Conservation (phyloP, 2,888 invertebrate genomes). For the Balanococcus diminutus region DNA sequence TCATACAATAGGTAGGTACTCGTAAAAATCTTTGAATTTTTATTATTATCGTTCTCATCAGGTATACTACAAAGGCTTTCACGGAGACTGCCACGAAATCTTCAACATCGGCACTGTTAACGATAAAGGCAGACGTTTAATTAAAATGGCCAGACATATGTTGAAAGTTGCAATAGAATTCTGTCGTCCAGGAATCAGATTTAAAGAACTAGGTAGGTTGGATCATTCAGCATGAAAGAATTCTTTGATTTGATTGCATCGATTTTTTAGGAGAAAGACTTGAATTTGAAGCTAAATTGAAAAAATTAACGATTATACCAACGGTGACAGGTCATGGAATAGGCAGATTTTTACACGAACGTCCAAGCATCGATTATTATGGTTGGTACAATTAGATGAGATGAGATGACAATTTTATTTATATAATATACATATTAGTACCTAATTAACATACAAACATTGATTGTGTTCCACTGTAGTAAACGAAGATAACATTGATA, state of each 20-base stretch:
- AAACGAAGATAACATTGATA: neutral
- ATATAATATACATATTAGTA: too few species aligned
- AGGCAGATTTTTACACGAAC: conserved; percentile 88
- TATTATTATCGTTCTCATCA: conserved; percentile 60
- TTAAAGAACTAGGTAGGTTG: conserved; percentile 59
- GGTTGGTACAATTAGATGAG: conserved; percentile 64
- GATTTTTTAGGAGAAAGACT: neutral
- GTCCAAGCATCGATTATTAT: conserved; percentile 86
- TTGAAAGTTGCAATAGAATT: conserved; percentile 68
- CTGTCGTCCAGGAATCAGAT: conserved; percentile 66
- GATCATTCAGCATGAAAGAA: neutral
- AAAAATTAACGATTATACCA: conserved; percentile 69
- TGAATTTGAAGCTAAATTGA: neutral
- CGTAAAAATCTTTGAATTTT: neutral
- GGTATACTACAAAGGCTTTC: conserved; percentile 82
- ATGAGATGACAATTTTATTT: too few species aligned
- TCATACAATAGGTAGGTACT: neutral
- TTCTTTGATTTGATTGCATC: too few species aligned
- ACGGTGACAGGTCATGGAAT: conserved; percentile 92
- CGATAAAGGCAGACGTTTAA: conserved; percentile 71
- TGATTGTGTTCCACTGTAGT: too few species aligned
- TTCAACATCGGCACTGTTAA: conserved; percentile 86
- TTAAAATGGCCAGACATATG: conserved; percentile 74
- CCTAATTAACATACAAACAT: too few species aligned
- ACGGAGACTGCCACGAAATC: conserved; percentile 91